These are phyloP conservation scores for Ranitomeya imitator DNA, from an alignment of 2,113 vertebrate species.

Conservation along the genomic window DNA sequence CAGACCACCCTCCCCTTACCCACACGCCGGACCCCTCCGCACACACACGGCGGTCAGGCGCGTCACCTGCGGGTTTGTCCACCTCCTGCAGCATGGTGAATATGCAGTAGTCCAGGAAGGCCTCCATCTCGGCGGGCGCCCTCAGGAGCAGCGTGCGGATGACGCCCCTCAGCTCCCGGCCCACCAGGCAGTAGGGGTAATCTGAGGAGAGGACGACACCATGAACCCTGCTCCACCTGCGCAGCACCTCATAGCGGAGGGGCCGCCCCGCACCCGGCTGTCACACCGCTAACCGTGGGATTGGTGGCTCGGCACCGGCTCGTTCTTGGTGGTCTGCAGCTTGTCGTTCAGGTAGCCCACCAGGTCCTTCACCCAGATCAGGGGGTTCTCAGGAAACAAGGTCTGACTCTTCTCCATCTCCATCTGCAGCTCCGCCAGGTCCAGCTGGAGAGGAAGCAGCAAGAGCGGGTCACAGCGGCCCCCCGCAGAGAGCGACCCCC, in stretches of 20 bases:
- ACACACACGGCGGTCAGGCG: no score
- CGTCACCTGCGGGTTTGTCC: conserved; percentile 82
- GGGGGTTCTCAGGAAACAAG: conserved; percentile 88
- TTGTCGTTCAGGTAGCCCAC: conserved; percentile 94
- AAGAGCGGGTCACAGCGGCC: no score
- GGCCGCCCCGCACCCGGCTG: no score
- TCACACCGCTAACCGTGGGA: conserved; percentile 78
- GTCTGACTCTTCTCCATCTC: conserved; percentile 86
- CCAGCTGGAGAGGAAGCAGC: conserved; percentile 64
- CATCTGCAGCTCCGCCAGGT: conserved; percentile 83
- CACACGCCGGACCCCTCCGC: no score
- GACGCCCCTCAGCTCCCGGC: conserved; percentile 79
- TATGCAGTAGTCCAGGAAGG: conserved; percentile 92
- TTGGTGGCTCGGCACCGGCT: conserved; percentile 87
- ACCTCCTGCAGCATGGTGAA: conserved; percentile 90
- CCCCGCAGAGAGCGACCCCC: no score
- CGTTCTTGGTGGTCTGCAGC: conserved; percentile 78
- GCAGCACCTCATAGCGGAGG: no score
- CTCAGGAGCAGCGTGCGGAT: conserved; percentile 80
- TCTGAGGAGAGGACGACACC: conserved; percentile 69
- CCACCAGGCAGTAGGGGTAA: conserved; percentile 89
- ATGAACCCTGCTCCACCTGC: background rate
- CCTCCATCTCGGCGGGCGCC: conserved; percentile 73
- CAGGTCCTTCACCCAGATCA: conserved; percentile 95
- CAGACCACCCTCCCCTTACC: no score